Base-by-base conservation (phyloP, 2,113 vertebrate genomes). In the Cyprinodon tularosa region DNA sequence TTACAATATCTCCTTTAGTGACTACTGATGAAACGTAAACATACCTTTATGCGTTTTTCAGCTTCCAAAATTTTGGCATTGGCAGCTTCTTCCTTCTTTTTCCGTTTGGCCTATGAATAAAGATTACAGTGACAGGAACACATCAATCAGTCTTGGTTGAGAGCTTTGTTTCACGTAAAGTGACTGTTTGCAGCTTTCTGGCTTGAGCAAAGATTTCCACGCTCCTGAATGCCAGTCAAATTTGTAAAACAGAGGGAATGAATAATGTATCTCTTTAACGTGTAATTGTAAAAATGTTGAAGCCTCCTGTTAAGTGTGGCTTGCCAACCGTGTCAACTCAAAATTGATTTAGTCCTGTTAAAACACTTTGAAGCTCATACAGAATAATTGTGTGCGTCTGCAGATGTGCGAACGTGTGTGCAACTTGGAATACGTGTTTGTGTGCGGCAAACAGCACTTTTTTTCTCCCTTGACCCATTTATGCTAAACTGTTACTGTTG, bases 61-160 rank as follows among this genome's bases (percentile, higher is more conserved):
- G 98, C 98, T 88, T 99, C 98, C 95, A 99, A 77, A 94, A 99
- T 97, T 96, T 98, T 99, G 94, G 97, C 98, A 94, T 97, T 98
- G 94, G 97, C 97, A 39, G 95, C 97, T 94, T 99, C 98, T 93
- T 99, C 96, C 85, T 97, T 99, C 96, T 97, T 99, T 93, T 95
- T 98, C 92, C 97, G 96, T 96, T 99, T 99, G 77, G 97, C 98
- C 98, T 99, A 93, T 93, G 93, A 94, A 95, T 94, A 94, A 91
- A 96, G 94, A 96, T 87, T 94, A 87, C 95, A 36, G 79, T 81
- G 65, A 83, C 64, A 80, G 81, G 90, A 77, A 78, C 47, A 57
- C 42, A 82, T 88, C 88, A 91, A 80, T 90, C 89, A 81, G 84
- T 83, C 59, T 68, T 77, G 75, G 73, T 38, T 77, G 79, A 89